These are phyloP conservation scores for Desmodus rotundus DNA, from an alignment of 2,113 vertebrate species.

Conservation along the genomic window DNA sequence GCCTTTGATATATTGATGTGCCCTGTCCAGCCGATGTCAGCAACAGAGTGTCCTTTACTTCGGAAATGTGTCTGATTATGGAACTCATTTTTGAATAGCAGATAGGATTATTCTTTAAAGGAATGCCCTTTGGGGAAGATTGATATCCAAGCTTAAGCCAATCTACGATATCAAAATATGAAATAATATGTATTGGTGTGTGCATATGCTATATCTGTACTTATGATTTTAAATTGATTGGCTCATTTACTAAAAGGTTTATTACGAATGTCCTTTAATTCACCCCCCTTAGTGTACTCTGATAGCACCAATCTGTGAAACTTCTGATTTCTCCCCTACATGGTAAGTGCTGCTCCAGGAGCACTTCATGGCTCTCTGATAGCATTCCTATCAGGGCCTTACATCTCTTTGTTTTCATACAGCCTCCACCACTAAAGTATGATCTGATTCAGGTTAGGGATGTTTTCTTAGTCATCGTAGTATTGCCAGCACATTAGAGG, in stretches of 20 bases:
- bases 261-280: not conserved
- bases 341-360: not conserved
- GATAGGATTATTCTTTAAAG: not conserved
- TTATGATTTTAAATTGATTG: not conserved
- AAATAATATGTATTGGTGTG: not conserved
- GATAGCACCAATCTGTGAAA: not conserved
- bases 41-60: not conserved
- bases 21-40: not conserved
- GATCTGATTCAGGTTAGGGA: not conserved
- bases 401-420: not conserved
- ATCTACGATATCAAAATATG: not conserved
- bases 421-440: not conserved
- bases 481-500: not conserved
- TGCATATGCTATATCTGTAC: not conserved
- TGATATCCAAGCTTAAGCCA: not conserved
- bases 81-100: not conserved
- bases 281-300: not conserved
- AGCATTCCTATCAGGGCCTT: not conserved
- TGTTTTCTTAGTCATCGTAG: not conserved
- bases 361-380: not conserved
- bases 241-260: not conserved
- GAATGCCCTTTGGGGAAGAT: not conserved
- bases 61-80: not conserved
- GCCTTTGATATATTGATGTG: not conserved
- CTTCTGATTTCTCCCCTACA: not conserved